A percentile compares a stretch with the other conserved stretches of the same genome.
These are phyloP conservation scores for Nemopilema nomurai DNA, from an alignment of 30 jellyfish, hydroid and myxozoan species.

Conservation along the genomic window DNA sequence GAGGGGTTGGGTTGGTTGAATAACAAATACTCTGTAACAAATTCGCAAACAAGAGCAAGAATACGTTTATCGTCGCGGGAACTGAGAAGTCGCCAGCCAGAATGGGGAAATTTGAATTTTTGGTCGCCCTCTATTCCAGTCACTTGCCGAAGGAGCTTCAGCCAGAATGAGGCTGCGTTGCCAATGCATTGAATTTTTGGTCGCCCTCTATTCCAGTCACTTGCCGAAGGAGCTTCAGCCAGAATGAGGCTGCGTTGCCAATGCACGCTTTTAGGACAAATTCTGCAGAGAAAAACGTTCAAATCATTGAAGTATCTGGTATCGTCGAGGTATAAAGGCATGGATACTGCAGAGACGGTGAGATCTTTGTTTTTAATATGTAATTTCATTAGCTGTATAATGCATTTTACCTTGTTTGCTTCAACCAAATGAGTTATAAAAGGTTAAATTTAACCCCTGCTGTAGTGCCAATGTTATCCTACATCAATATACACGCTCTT, in stretches of 20 bases:
- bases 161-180: too few relatives aligned
- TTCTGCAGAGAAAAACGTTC: background rate
- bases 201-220: background rate
- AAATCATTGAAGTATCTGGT: background rate
- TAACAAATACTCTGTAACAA: too few relatives aligned
- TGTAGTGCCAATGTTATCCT: too few relatives aligned
- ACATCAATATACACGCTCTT: too few relatives aligned
- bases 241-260: constrained; percentile 21
- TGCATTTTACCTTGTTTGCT: background rate
- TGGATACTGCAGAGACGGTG: constrained; percentile 12
- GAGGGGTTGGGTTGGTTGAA: too few relatives aligned
- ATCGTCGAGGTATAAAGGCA: background rate
- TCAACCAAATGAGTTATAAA: too few relatives aligned
- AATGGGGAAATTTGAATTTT: too few relatives aligned
- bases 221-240: background rate
- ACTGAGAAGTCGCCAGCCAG: too few relatives aligned
- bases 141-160: too few relatives aligned
- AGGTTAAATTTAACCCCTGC: too few relatives aligned
- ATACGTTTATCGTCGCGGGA: too few relatives aligned
- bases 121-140: background rate
- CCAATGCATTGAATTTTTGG: background rate
- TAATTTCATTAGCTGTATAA: background rate
- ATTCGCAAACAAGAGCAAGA: too few relatives aligned
- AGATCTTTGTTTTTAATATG: background rate
- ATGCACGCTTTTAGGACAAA: background rate